phyloP scores from a whole-genome alignment of 2,888 invertebrate genomes.

The Pyrgus malvae region DNA sequence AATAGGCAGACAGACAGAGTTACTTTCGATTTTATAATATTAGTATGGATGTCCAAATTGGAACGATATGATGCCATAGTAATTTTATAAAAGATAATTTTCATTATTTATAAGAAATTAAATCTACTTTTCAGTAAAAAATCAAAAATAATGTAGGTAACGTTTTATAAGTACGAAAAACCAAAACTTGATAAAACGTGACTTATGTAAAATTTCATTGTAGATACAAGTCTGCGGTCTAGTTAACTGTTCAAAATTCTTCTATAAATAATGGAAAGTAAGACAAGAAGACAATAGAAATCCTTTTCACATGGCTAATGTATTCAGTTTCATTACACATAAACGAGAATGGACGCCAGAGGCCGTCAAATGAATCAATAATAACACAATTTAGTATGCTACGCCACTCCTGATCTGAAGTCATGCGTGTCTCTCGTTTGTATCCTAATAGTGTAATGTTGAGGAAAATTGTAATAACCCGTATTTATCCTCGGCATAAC shows the following conservation, averaged over 20 bases:
- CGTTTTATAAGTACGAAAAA: too few species aligned
- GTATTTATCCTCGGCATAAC: not conserved
- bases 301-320: conserved; percentile 19
- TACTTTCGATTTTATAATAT: too few species aligned
- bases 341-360: conserved; percentile 21
- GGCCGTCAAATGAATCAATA: conserved; percentile 28
- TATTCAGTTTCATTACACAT: conserved; percentile 26
- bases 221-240: conserved; percentile 1
- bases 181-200: too few species aligned
- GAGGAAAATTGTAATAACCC: conserved; percentile 23
- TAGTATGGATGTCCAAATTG: too few species aligned
- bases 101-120: too few species aligned
- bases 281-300: conserved; percentile 22
- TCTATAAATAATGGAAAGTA: conserved; percentile 22
- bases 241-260: conserved; percentile 18
- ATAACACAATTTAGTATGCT: conserved; percentile 25
- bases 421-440: conserved; percentile 7
- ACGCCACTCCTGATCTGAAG: conserved; percentile 11
- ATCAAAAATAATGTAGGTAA: too few species aligned
- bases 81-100: too few species aligned
- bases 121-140: too few species aligned
- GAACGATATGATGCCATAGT: too few species aligned
- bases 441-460: conserved; percentile 12
- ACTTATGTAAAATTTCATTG: conserved; percentile 15
- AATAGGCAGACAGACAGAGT: too few species aligned